Evolutionary conservation across 2,888 invertebrate genomes (phyloP).

Genomic region (Aphodius granarius): DNA sequence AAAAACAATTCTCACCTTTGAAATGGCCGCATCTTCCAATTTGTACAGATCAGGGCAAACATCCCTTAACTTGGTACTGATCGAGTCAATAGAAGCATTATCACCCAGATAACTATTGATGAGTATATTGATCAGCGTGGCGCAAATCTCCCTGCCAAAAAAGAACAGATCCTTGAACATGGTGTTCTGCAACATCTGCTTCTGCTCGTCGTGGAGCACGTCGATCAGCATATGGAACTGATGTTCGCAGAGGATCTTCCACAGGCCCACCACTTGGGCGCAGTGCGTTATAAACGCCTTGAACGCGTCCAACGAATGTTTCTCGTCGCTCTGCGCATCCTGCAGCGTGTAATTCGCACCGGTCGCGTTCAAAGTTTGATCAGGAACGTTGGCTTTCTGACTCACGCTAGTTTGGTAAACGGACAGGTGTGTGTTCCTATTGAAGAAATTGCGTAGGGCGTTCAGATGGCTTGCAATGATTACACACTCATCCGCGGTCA

Average conservation of each 20-base stretch:
- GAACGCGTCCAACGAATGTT: slow-evolving; percentile 75
- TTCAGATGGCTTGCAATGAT: slow-evolving; percentile 75
- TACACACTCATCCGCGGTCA: slow-evolving; percentile 71
- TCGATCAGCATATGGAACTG: slow-evolving; percentile 81
- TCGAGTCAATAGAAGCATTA: slow-evolving; percentile 91
- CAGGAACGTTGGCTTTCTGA: slow-evolving; percentile 29
- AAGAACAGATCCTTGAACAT: slow-evolving; percentile 76
- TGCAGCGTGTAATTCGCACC: slow-evolving; percentile 40
- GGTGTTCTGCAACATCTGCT: slow-evolving; percentile 63
- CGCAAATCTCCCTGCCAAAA: slow-evolving; percentile 75
- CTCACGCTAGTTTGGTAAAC: slow-evolving; percentile 24
- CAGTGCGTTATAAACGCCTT: slow-evolving; percentile 68
- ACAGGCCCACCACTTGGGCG: slow-evolving; percentile 88
- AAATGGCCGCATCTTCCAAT: slow-evolving; percentile 93
- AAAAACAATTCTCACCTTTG: slow-evolving; percentile 66
- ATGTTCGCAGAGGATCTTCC: slow-evolving; percentile 92
- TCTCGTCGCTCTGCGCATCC: slow-evolving; percentile 66
- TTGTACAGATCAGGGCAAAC: slow-evolving; percentile 93
- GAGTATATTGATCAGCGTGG: slow-evolving; percentile 77
- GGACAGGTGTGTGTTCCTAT: slow-evolving; percentile 62
- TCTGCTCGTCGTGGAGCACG: slow-evolving; percentile 68
- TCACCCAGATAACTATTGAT: slow-evolving; percentile 93
- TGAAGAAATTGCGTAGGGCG: slow-evolving; percentile 74
- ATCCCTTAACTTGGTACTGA: slow-evolving; percentile 83
- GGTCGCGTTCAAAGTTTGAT: slow-evolving; percentile 35